Evolutionary conservation across 2,797 vertebrate genomes (phyloP), one percentile per base, ranked within the genome.

Genomic region (Gallirallus australis): DNA sequence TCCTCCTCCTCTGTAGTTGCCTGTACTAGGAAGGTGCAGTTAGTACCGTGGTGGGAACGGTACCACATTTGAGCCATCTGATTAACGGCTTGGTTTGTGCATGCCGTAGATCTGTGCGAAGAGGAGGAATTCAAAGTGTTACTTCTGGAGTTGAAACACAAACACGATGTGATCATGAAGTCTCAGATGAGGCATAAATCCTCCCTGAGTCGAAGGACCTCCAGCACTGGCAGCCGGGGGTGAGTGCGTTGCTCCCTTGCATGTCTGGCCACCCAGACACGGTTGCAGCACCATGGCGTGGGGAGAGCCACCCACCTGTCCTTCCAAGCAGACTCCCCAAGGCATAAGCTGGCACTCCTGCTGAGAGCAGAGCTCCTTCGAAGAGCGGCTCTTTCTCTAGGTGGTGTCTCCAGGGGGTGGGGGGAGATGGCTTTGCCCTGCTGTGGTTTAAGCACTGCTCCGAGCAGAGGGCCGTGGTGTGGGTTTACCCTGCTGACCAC

Each of bases 91-190:
- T 85, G 79, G n/a, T 86, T 81, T 92, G 9, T 73, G 35, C 93
- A 72, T 87, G 30, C 69, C 79, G 9, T 69, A 99, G 99, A 99
- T 97, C 97, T 99, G 59, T 99, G 99, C 93, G 99, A 99, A 93
- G 99, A 99, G 71, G 99, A 99, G 73, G 99, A 99, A 91, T 99
- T 99, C 97, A 98, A 99, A 90, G 98, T 99, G 39, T 97, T 99
- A 85, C 98, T 99, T 50, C 97, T 99, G 97, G 99, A 99, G 94
- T 97, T 99, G 90, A 99, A 99, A 96, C 99, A 99, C 98, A 99
- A 99, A 86, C 99, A 99, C 0, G 99, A 99, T n/a, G 99, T 98
- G 57, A 99, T 99, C 98, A 99, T 99, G 99, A 99, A 99, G 97
- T 99, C 99, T 7, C 99, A 99, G 97, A 98, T 99, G 98, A 99